phyloP scores from a whole-genome alignment of 1,140 invertebrate genomes.

The fruit fly (Drosophila melanogaster) region Release_6_plus_ISO1_MT NT_033777.3:30236001-30236500 shows the following conservation, averaged over 20 bases:
- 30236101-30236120: constrained; percentile 72
- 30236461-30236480: constrained; percentile 69
- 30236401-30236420: constrained; percentile 70
- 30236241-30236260: constrained; percentile 47
- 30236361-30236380: constrained; percentile 73
- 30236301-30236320: constrained; percentile 67
- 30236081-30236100: constrained; percentile 76
- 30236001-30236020: constrained; percentile 34
- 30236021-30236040: constrained; percentile 32
- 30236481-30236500: constrained; percentile 60
- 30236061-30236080: constrained; percentile 30
- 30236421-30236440: constrained; percentile 20
- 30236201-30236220: constrained; percentile 68
- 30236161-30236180: constrained; percentile 67
- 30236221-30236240: constrained; percentile 73
- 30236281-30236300: constrained; percentile 11
- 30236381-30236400: constrained; percentile 69
- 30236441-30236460: constrained; percentile 8
- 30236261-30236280: constrained; percentile 27
- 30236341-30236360: constrained; percentile 35
- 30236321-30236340: constrained; percentile 43
- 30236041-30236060: constrained; percentile 42
- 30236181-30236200: constrained; percentile 56
- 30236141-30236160: constrained; percentile 43
- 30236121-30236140: neutral